Evolutionary conservation across 2,888 invertebrate species (phyloP).

Genomic region (Chymomyza amoena): DNA sequence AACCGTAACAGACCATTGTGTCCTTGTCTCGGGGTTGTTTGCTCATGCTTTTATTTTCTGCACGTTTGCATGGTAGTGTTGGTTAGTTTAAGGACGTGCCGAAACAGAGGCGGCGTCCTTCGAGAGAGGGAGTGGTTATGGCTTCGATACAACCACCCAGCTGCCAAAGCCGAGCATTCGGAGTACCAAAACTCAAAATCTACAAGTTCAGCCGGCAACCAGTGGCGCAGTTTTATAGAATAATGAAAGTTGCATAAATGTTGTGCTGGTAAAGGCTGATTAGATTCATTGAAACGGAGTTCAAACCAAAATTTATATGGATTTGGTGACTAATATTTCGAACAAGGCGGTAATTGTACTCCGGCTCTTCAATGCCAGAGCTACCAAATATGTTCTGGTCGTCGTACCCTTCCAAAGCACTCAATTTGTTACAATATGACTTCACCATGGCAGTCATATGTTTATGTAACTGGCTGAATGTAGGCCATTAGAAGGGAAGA

Average conservation of each 20-base stretch:
- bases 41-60: conserved; percentile 27
- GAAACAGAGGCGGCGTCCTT: conserved; percentile 22
- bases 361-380: conserved; percentile 1
- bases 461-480: conserved; percentile 66
- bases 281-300: neutral
- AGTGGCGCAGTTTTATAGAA: conserved; percentile 38
- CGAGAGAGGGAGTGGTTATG: conserved; percentile 64
- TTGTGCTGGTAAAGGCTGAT: neutral
- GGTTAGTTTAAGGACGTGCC: neutral
- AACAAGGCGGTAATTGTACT: neutral
- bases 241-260: neutral
- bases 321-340: neutral
- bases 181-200: conserved; percentile 59
- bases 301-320: conserved; percentile 1
- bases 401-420: conserved; percentile 8
- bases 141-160: conserved; percentile 37
- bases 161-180: conserved; percentile 45
- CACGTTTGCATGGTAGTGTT: conserved; percentile 7
- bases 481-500: neutral
- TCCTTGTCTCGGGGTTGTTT: conserved; percentile 56
- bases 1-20: conserved; percentile 47
- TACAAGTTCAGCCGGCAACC: conserved; percentile 4
- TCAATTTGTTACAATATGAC: conserved; percentile 73
- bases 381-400: neutral
- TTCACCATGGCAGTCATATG: conserved; percentile 65